Conservation (phyloP, 1,140 invertebrate genomes). For the Chrysopa pallens region DNA sequence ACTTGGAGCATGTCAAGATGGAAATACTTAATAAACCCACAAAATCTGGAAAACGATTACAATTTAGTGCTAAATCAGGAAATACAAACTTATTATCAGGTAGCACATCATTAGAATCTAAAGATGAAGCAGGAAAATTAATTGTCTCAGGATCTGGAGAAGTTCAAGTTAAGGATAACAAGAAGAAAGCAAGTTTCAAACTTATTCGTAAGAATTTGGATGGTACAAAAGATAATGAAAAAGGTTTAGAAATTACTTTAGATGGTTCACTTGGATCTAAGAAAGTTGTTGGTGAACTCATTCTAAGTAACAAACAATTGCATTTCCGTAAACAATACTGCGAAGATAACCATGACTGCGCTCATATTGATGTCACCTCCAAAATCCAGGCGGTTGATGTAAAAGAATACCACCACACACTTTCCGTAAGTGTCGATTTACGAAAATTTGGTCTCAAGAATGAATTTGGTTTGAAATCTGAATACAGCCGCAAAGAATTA, state of each 20-base stretch:
- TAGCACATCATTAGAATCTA: constrained; percentile 44
- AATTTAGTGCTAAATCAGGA: constrained; percentile 37
- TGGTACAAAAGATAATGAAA: constrained; percentile 34
- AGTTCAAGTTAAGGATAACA: constrained; percentile 41
- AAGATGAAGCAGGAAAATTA: constrained; percentile 46
- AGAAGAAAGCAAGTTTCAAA: constrained; percentile 49
- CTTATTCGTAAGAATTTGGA: constrained; percentile 41
- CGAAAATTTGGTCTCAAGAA: constrained; percentile 48
- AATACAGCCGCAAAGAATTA: constrained; percentile 33
- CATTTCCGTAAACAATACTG: constrained; percentile 50
- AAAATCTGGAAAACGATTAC: constrained; percentile 36
- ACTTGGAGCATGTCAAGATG: constrained; percentile 41
- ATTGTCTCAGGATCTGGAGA: constrained; percentile 51
- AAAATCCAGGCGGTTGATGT: constrained; percentile 25
- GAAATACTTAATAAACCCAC: constrained; percentile 39
- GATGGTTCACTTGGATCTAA: constrained; percentile 29
- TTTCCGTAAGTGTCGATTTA: constrained; percentile 40
- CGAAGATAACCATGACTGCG: constrained; percentile 57
- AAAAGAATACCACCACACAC: constrained; percentile 26
- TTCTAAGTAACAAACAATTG: constrained; percentile 47
- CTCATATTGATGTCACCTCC: constrained; percentile 46
- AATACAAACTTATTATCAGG: constrained; percentile 47
- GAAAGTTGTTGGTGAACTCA: constrained; percentile 39
- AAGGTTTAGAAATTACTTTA: constrained; percentile 36
- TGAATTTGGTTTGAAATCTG: constrained; percentile 47